Evolutionary conservation across 2,888 invertebrate genomes (phyloP).

Genomic region (Leptogaster cylindrica): DNA sequence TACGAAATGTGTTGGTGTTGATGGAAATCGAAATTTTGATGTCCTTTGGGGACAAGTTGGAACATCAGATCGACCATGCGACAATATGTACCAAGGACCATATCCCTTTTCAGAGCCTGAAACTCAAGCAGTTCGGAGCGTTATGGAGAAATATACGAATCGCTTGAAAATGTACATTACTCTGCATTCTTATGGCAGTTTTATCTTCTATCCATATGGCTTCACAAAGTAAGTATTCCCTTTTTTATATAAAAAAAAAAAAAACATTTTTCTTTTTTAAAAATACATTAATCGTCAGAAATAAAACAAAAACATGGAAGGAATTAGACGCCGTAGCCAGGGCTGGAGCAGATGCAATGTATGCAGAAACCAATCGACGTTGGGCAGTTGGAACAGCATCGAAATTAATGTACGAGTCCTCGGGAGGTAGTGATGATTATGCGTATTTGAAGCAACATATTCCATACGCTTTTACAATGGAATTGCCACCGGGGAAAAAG

Average conservation of each 20-base stretch:
- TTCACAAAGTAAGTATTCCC: too few relatives aligned
- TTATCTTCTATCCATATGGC: conserved; percentile 70
- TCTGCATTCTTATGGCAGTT: conserved; percentile 75
- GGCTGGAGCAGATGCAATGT: conserved; percentile 58
- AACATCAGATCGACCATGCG: conserved; percentile 63
- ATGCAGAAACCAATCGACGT: conserved; percentile 52
- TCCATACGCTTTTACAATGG: conserved; percentile 69
- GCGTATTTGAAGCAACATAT: conserved; percentile 66
- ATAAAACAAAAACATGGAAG: conserved; percentile 61
- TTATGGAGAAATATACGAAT: conserved; percentile 62
- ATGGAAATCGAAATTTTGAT: conserved; percentile 73
- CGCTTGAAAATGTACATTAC: conserved; percentile 69
- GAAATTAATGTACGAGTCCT: conserved; percentile 62
- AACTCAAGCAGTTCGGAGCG: conserved; percentile 65
- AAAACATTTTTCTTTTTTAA: too few relatives aligned
- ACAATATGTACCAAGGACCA: conserved; percentile 67
- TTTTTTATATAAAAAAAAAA: too few relatives aligned
- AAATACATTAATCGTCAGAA: too few relatives aligned
- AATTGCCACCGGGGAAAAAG: conserved; percentile 69
- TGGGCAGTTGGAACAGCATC: conserved; percentile 63
- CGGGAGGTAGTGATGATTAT: conserved; percentile 73
- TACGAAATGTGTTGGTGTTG: conserved; percentile 68
- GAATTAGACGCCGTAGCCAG: conserved; percentile 60
- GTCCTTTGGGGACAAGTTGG: conserved; percentile 60
- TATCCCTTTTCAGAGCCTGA: conserved; percentile 71